Conservation (phyloP, 2,797 vertebrate species). For the Chaetophractus vellerosus region DNA sequence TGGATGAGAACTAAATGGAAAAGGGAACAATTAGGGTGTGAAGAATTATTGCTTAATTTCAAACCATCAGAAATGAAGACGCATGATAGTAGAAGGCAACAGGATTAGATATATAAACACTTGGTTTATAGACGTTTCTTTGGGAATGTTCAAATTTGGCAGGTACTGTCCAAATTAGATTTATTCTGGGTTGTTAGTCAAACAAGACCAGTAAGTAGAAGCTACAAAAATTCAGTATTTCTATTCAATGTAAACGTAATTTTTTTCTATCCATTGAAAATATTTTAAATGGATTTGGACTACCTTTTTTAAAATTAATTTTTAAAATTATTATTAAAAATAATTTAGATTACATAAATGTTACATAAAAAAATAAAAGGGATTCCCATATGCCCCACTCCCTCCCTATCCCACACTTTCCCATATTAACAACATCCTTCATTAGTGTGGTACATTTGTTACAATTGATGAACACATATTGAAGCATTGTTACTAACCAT, state of each 20-base stretch:
- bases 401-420: no score
- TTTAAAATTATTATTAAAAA: no score
- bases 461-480: no score
- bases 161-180: background rate
- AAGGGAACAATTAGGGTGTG: background rate
- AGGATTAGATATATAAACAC: background rate
- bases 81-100: background rate
- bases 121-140: background rate
- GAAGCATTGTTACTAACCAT: no score
- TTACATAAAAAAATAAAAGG: no score
- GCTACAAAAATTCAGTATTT: background rate
- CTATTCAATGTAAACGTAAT: background rate
- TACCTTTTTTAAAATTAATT: background rate
- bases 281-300: background rate
- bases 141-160: background rate
- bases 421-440: no score
- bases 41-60: background rate
- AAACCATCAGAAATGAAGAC: conserved; percentile 43
- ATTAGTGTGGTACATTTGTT: no score
- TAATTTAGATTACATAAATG: no score
- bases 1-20: background rate
- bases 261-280: background rate
- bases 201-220: conserved; percentile 33
- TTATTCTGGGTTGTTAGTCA: conserved; percentile 53
- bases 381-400: no score